These are phyloP conservation scores for Triops cancriformis DNA, from an alignment of 1,140 invertebrate species.

Conservation along the genomic window DNA sequence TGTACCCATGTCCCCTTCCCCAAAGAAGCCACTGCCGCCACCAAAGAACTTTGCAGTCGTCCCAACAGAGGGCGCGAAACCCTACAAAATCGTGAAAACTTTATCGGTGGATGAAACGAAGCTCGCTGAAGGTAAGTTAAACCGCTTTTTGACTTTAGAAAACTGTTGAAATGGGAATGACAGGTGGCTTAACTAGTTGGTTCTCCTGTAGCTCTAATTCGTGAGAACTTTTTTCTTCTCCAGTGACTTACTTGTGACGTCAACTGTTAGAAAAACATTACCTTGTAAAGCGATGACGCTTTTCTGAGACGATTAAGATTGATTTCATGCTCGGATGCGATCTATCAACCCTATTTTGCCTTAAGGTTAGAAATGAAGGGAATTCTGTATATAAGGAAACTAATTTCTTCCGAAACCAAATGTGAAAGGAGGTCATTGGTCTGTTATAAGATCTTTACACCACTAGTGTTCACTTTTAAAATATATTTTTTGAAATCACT, in stretches of 20 bases:
- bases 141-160: not conserved
- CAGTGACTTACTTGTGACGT: not conserved
- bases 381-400: too few species aligned
- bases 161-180: not conserved
- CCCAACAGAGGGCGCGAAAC: not conserved
- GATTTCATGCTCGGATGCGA: too few species aligned
- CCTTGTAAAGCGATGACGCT: not conserved
- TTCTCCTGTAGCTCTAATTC: too few species aligned
- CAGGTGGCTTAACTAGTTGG: not conserved
- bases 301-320: not conserved
- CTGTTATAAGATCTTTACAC: too few species aligned
- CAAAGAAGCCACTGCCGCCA: not conserved
- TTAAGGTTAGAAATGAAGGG: too few species aligned
- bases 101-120: not conserved
- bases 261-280: not conserved
- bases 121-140: not conserved
- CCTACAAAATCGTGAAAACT: not conserved
- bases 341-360: too few species aligned
- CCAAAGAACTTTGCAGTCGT: not conserved
- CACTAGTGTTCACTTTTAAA: too few species aligned
- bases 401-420: too few species aligned
- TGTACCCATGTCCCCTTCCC: not conserved
- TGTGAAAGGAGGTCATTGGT: too few species aligned
- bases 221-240: not conserved
- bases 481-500: too few species aligned